Base-by-base conservation (phyloP, 37 sponge, comb jelly and placozoan species). In the Beroe forskalii region DNA sequence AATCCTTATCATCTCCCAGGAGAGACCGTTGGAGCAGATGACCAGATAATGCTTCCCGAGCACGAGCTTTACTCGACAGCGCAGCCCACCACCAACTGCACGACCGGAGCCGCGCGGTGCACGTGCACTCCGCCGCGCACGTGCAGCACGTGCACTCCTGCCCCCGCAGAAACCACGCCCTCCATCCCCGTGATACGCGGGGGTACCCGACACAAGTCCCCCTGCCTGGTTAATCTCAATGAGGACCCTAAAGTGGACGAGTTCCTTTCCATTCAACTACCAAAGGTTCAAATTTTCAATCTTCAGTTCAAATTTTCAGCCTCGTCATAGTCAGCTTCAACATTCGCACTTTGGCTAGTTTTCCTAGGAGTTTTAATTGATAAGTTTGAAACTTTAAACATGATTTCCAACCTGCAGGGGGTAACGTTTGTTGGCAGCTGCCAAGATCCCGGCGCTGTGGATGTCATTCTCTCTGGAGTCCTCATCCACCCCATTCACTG, bases 401-500 rank as follows among this genome's bases (percentile, higher is more conserved):
- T n/a, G n/a, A n/a, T n/a, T n/a, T n/a, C n/a, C n/a, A n/a, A n/a
- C n/a, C n/a, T n/a, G 9, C 55, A 80, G 44, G 86, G 86, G 12
- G n/a, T 80, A 9, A 12, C 42, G 48, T 22, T 80, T 20, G 86
- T 80, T 2, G 86, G 86, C 8, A 80, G 86, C 32, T 69, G 33
- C 19, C 4, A 36, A 40, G 86, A 42, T 1, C 30, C 44, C 1
- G 55, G 35, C 1, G 22, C 25, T 80, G 86, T 80, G 28, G 86
- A 80, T 30, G 42, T 80, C 27, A 1, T 23, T 43, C 25, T 80
- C n/a, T 23, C 44, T 38, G 86, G 35, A 8, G 55, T 80, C 42
- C 86, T 80, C 30, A 80, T 80, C 6, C 86, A 80, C 55, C 86
- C 86, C 14, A 80, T 80, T 4, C 86, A 80, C 86, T 80, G 86